These are phyloP conservation scores for Neuroscelio doddi DNA, from an alignment of 2,888 invertebrate species.

Conservation along the genomic window DNA sequence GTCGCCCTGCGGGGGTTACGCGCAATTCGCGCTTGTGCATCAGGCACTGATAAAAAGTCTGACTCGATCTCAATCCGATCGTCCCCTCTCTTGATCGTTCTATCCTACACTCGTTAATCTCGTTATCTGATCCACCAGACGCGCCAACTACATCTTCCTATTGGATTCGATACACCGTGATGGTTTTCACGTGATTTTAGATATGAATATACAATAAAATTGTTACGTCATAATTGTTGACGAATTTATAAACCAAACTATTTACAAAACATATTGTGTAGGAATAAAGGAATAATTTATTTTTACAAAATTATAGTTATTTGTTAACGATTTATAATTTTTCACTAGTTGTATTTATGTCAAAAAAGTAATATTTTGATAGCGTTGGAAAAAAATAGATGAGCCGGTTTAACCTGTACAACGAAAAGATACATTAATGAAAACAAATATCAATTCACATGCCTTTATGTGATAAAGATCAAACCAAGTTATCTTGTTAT, in stretches of 20 bases:
- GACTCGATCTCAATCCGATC: conserved; percentile 68
- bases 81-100: conserved; percentile 36
- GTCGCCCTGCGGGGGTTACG: conserved; percentile 71
- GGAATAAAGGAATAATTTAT: too few species aligned
- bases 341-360: background rate
- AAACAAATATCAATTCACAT: too few species aligned
- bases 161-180: conserved; percentile 30
- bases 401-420: too few species aligned
- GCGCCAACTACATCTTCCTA: conserved; percentile 42
- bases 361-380: too few species aligned
- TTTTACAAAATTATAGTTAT: too few species aligned
- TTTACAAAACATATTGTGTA: too few species aligned
- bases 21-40: conserved; percentile 70
- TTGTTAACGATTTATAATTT: conserved; percentile 29
- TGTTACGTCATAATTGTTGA: conserved; percentile 3
- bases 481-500: too few species aligned
- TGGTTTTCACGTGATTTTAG: conserved; percentile 35
- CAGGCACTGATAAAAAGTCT: conserved; percentile 63
- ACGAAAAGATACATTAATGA: too few species aligned
- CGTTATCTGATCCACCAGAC: conserved; percentile 45
- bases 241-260: too few species aligned
- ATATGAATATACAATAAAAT: conserved; percentile 22
- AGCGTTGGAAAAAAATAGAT: too few species aligned
- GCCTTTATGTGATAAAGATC: too few species aligned
- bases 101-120: conserved; percentile 44